Percentiles rank a stretch among this genome's conserved stretches.
phyloP scores from a whole-genome alignment of 2,888 invertebrate genomes.

The Erebia palarica region DNA sequence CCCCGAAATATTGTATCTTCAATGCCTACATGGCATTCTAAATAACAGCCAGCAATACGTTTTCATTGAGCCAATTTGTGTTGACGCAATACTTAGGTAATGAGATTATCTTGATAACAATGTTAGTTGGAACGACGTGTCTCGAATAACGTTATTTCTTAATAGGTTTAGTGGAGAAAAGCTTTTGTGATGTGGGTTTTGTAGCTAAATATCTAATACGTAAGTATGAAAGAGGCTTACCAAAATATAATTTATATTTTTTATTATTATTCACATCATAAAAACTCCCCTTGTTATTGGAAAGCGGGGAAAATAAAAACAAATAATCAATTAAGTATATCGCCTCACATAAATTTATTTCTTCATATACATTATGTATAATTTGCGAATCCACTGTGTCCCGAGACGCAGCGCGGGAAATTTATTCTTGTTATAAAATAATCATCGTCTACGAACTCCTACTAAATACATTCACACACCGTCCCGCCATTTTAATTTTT shows the following conservation, averaged over 20 bases:
- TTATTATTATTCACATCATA: too few relatives aligned
- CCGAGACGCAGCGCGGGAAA: constrained; percentile 76
- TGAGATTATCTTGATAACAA: constrained; percentile 46
- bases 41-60: constrained; percentile 58
- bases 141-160: constrained; percentile 31
- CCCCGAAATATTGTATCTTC: background rate
- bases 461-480: constrained; percentile 68
- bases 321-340: constrained; percentile 42
- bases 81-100: constrained; percentile 53
- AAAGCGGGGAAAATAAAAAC: background rate
- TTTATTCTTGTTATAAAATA: constrained; percentile 67
- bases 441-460: constrained; percentile 72
- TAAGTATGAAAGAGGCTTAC: background rate
- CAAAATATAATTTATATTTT: background rate
- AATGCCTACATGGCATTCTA: constrained; percentile 40
- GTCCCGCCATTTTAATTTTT: constrained; percentile 60
- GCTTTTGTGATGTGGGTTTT: constrained; percentile 3
- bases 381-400: constrained; percentile 81
- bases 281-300: background rate
- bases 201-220: background rate
- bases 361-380: constrained; percentile 82
- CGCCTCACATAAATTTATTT: constrained; percentile 82
- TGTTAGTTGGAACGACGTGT: constrained; percentile 34
- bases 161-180: constrained; percentile 13
- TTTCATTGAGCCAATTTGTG: constrained; percentile 61